phyloP scores from a whole-genome alignment of 1,140 invertebrate species.

The Whitmania pigra region DNA sequence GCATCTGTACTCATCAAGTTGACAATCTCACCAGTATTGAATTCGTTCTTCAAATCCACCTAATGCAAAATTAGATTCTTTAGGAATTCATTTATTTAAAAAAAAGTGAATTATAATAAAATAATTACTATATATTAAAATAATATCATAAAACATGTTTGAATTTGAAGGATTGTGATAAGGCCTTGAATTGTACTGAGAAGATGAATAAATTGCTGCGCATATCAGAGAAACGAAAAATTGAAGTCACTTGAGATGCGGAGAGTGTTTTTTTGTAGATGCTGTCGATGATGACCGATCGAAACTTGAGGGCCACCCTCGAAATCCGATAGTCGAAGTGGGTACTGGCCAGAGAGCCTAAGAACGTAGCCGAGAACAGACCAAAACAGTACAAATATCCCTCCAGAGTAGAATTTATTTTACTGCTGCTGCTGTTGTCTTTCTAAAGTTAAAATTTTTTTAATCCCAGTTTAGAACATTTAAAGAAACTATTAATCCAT shows the following conservation, averaged over 20 bases:
- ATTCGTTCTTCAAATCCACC: conserved; percentile 33
- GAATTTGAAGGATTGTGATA: background rate
- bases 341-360: conserved; percentile 60
- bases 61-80: background rate
- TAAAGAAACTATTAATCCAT: background rate
- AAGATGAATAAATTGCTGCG: background rate
- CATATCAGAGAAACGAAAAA: conserved; percentile 28
- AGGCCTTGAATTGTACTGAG: background rate
- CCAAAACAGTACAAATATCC: conserved; percentile 69
- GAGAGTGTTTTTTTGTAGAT: conserved; percentile 68
- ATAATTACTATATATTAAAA: background rate
- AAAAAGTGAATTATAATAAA: background rate
- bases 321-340: conserved; percentile 82
- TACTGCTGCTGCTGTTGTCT: conserved; percentile 51
- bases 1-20: conserved; percentile 95
- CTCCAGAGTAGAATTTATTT: conserved; percentile 49
- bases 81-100: background rate
- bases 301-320: conserved; percentile 71
- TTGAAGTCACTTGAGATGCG: conserved; percentile 22
- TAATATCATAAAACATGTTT: background rate
- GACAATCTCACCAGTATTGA: conserved; percentile 71
- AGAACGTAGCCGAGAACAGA: conserved; percentile 46
- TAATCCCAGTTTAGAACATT: background rate
- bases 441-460: background rate
- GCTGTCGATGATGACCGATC: conserved; percentile 64